phyloP scores from a whole-genome alignment of 2,113 vertebrate species.

The Elachura formosa region DNA sequence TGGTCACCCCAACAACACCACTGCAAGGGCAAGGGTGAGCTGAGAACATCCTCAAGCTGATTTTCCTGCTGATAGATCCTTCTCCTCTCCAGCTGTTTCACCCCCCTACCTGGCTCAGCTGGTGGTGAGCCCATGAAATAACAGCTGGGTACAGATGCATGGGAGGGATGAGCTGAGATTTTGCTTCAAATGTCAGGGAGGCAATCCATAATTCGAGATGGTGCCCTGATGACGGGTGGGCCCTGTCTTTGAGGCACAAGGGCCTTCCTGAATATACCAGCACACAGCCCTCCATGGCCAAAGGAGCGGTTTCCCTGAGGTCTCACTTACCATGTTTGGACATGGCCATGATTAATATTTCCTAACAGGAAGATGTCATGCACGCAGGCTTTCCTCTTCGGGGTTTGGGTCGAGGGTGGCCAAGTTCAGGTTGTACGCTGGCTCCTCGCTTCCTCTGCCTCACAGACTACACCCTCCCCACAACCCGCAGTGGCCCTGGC shows the following conservation, averaged over 20 bases:
- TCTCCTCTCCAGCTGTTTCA: background rate
- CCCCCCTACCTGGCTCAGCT: background rate
- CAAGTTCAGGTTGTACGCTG: constrained; percentile 28
- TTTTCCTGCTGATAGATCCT: background rate
- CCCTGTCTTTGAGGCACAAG: background rate
- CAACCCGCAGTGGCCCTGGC: accelerated
- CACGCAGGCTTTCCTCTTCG: constrained; percentile 35
- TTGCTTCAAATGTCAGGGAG: background rate
- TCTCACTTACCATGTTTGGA: constrained; percentile 59
- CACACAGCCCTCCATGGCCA: background rate
- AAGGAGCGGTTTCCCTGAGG: constrained; percentile 19
- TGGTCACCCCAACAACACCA: accelerated
- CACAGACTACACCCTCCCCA: background rate
- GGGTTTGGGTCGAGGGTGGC: constrained; percentile 14
- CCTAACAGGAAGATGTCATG: constrained; percentile 58
- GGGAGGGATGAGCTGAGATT: background rate
- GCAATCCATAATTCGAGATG: background rate
- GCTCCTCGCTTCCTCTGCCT: constrained; percentile 14
- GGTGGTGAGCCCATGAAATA: accelerated
- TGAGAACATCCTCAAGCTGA: background rate
- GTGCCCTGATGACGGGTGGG: background rate
- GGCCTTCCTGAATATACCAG: constrained; percentile 14
- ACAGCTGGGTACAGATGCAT: accelerated
- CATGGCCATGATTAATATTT: constrained; percentile 44
- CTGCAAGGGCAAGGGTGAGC: accelerated